Evolutionary conservation across 2,113 vertebrate species (phyloP).

Genomic region (Connochaetes taurinus): DNA sequence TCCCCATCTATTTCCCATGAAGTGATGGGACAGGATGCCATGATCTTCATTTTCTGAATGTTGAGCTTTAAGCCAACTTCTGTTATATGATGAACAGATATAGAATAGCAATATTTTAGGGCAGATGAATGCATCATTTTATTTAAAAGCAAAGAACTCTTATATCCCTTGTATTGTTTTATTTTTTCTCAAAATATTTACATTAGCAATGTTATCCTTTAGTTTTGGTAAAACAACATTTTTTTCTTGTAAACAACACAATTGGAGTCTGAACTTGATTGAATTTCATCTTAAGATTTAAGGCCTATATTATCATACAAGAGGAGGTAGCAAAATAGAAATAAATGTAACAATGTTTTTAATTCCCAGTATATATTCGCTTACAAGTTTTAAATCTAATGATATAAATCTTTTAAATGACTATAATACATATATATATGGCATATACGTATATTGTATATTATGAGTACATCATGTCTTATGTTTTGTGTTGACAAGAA

Average conservation of each 20-base stretch:
- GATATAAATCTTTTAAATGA: background rate
- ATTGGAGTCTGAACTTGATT: background rate
- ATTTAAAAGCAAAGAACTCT: background rate
- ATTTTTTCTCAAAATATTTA: background rate
- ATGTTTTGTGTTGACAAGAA: background rate
- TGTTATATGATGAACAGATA: background rate
- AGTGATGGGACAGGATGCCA: too few relatives aligned
- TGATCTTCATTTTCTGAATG: too few relatives aligned
- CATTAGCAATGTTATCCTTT: background rate
- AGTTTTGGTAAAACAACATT: background rate
- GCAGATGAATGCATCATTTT: background rate
- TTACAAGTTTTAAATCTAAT: background rate
- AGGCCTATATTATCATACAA: background rate
- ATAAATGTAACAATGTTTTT: background rate
- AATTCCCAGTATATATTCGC: background rate
- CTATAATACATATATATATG: background rate
- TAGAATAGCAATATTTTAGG: background rate
- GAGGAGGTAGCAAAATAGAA: background rate
- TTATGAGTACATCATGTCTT: background rate
- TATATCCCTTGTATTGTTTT: background rate
- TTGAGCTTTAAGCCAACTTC: too few relatives aligned
- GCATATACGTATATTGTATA: background rate
- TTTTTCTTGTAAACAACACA: background rate
- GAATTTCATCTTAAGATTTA: slow-evolving; percentile 37
- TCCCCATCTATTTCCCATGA: too few relatives aligned